Evolutionary conservation across 2,888 invertebrate species (phyloP), one percentile per base, ranked within the genome.

Genomic region (Nephrotoma flavescens): DNA sequence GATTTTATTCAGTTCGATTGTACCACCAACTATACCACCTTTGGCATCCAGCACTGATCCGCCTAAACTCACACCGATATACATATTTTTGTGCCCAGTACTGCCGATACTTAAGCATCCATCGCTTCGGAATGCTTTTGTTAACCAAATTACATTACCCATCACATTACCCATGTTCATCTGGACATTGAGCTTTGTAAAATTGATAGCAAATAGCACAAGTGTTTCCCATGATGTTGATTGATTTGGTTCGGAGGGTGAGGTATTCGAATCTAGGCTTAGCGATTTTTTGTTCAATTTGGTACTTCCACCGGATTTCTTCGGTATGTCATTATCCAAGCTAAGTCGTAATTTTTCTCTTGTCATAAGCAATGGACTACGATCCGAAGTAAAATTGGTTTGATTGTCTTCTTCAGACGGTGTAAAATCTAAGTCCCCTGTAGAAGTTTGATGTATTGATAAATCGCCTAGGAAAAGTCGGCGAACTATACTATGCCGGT

Each of bases 141-240:
- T 97, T 90, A 97, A 94, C 98, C 98, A 98, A 19, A 89, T 95
- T 94, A 99, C 98, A 90, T 98, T 98, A 12, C 99, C 99, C 98
- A 99, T 99, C 0, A 99, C 98, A 90, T 99, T 99, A 83, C 99
- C 98, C 98, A 99, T 99, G 92, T 99, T 99, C 96, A 99, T 99
- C 90, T 98, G 97, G 9, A 99, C 97, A 91, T 99, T 98, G 86
- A 99, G 93, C 89, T 97, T 95, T 85, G 98, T 97, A 91, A 99
- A 97, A 92, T 99, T 98, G 83, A 99, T 96, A 0, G 98, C 97
- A 92, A 99, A 98, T 87, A 99, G 92, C 3, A 99, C 99, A 86
- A 98, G 92, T 3, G 99, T 98, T 92, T 99, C 98, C 99, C 99
- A 99, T 83, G 97, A 95, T 4, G 96, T 94, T 88, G 94, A 93